Base-by-base conservation (phyloP, 2,888 invertebrate species). In the Zygothrica quintamaculata region DNA sequence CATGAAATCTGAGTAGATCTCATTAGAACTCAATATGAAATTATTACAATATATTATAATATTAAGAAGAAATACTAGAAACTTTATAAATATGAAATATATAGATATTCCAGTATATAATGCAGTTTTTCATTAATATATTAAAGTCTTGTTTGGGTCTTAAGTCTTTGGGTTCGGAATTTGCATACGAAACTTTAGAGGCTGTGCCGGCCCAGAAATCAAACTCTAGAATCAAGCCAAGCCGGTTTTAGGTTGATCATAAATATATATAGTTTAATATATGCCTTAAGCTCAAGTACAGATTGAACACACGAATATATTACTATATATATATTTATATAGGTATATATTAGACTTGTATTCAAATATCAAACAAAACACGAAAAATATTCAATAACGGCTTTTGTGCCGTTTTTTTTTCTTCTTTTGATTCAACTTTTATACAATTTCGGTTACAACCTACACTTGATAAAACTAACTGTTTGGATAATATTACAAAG, bases 381-480 rank as follows among this genome's bases (percentile, higher is more conserved):
- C n/a, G n/a, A n/a, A n/a, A n/a, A n/a, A 65, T 62, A 66, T 66
- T 77, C 60, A 84, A 77, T 62, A 77, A 47, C 75, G 48, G 57
- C 67, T 73, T 58, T 65, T 59, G 72, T 40, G 56, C 18, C 34
- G 13, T 42, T 31, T 52, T 4, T 22, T n/a, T n/a, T 29, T 29
- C 5, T 7, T 7, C 5, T 29, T 29, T 29, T 29, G 29, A 9
- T n/a, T n/a, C n/a, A n/a, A n/a, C n/a, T n/a, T n/a, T n/a, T n/a
- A n/a, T n/a, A n/a, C n/a, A n/a, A n/a, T n/a, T n/a, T n/a, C n/a
- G n/a, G n/a, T n/a, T n/a, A 9, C 56, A 65, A 48, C 58, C 77
- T 61, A 62, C 69, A 79, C 65, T 65, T 79, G 84, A 69, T 67
- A 67, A n/a, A 67, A 59, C 59, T 64, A 71, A 82, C 73, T 66